A percentile compares a stretch with the other conserved stretches of the same genome.
Evolutionary conservation across 2,113 vertebrate species (phyloP).

Genomic region (Tychaedon coryphoeus): DNA sequence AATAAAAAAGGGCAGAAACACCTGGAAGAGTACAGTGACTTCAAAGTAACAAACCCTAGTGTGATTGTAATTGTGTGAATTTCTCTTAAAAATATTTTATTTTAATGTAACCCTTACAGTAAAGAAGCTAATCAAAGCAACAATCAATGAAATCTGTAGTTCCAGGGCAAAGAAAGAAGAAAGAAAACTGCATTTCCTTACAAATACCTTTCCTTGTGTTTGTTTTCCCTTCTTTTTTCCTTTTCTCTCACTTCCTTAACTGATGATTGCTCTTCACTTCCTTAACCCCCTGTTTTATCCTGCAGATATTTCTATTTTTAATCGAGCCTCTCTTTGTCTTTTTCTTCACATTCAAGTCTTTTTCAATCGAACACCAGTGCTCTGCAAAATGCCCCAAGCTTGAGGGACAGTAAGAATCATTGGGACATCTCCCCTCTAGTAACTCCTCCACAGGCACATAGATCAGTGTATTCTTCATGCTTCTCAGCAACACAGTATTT

Average conservation of each 20-base stretch:
- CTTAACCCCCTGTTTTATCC: neutral
- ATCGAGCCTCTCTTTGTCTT: neutral
- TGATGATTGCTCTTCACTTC: no score
- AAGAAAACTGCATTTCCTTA: neutral
- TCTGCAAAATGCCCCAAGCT: neutral
- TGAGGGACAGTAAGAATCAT: neutral
- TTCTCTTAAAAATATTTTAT: neutral
- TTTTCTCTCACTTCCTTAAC: neutral
- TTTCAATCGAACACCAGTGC: neutral
- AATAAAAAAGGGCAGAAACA: neutral
- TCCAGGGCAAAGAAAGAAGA: neutral
- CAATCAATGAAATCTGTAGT: neutral
- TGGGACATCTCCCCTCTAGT: neutral
- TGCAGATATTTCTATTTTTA: neutral
- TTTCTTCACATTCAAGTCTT: neutral
- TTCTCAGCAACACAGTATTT: neutral
- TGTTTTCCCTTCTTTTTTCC: neutral
- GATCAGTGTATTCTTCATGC: neutral
- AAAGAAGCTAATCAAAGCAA: neutral
- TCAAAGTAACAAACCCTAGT: neutral
- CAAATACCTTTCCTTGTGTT: fast-evolving
- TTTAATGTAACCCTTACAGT: neutral
- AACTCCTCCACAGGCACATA: neutral
- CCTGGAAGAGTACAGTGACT: neutral
- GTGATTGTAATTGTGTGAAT: neutral